Evolutionary conservation across 2,888 invertebrate genomes (phyloP).

Genomic region (Volucella inanis): DNA sequence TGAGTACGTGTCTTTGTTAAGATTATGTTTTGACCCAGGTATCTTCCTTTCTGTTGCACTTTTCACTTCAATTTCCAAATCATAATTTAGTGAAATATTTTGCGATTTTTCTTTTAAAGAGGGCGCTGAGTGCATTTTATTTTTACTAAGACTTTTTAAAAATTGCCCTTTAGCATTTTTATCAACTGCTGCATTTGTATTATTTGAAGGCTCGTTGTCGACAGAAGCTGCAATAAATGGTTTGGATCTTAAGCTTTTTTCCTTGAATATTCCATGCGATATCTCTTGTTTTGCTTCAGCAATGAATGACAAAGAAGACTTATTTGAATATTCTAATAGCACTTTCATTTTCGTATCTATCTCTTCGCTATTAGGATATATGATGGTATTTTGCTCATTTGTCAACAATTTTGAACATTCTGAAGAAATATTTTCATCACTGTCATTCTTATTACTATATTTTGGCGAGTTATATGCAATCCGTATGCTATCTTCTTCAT

Average conservation of each 20-base stretch:
- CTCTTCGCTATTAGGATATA: constrained; percentile 5
- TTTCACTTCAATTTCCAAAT: too few species aligned
- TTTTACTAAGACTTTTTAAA: too few species aligned
- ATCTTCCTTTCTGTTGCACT: too few species aligned
- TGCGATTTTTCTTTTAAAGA: too few species aligned
- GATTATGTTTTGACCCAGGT: too few species aligned
- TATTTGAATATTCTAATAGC: constrained; percentile 76
- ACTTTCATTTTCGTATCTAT: constrained; percentile 76
- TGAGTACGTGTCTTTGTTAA: too few species aligned
- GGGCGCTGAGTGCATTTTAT: too few species aligned
- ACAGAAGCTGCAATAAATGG: constrained; percentile 11
- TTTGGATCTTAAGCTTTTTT: constrained; percentile 39
- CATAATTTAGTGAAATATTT: too few species aligned
- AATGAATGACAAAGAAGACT: constrained; percentile 77
- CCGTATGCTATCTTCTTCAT: constrained; percentile 77
- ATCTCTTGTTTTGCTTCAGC: constrained; percentile 77
- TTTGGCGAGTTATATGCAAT: constrained; percentile 71
- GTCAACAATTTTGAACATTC: neutral
- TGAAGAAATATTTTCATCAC: neutral
- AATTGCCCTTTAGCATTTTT: too few species aligned
- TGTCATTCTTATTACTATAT: constrained; percentile 4
- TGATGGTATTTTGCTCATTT: neutral
- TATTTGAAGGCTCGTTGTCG: neutral
- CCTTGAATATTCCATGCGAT: constrained; percentile 60
- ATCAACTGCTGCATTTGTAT: constrained; percentile 1